These are phyloP conservation scores for Oncorhynchus keta DNA, from an alignment of 2,113 vertebrate genomes.

Conservation along the genomic window DNA sequence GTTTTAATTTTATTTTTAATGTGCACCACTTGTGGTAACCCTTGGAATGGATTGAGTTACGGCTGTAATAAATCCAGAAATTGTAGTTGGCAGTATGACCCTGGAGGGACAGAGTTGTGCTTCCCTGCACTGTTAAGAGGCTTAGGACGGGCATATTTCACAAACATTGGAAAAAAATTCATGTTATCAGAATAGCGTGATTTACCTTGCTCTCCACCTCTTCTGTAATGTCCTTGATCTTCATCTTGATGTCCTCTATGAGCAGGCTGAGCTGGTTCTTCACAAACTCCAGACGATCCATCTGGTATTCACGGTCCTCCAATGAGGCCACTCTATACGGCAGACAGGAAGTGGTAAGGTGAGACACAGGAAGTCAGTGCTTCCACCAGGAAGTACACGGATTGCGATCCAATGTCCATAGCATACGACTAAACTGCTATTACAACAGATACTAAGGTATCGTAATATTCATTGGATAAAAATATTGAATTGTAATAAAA, in stretches of 20 bases:
- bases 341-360: neutral
- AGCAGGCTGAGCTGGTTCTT: constrained; percentile 88
- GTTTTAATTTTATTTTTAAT: neutral
- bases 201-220: constrained; percentile 88
- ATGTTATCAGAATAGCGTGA: neutral
- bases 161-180: no score
- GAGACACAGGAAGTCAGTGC: constrained; percentile 1
- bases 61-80: no score
- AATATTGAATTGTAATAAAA: no score
- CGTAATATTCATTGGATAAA: no score
- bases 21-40: neutral
- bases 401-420: no score
- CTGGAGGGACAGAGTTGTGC: no score
- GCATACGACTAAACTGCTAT: no score
- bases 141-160: no score
- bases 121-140: no score
- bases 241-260: constrained; percentile 87
- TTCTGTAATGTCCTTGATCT: constrained; percentile 87
- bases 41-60: no score
- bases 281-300: constrained; percentile 88
- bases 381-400: constrained; percentile 11
- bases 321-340: constrained; percentile 80
- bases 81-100: no score
- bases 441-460: no score
- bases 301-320: constrained; percentile 89